Conservation (phyloP, 2,113 vertebrate genomes). For the Cyrtonyx montezumae region DNA sequence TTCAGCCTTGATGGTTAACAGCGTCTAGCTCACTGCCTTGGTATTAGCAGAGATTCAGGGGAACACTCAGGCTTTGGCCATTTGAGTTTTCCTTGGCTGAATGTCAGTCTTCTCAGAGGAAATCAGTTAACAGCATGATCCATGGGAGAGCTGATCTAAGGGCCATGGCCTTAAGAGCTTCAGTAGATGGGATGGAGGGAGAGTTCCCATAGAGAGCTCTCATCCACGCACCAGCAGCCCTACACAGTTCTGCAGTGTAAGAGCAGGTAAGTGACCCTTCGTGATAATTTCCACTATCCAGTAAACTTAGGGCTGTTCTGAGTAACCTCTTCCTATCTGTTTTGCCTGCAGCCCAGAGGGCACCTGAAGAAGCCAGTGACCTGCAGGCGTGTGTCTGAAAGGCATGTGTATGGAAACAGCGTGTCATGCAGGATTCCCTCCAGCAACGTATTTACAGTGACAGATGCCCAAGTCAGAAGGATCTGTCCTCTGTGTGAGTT, state of each 20-base stretch:
- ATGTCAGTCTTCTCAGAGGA: not conserved
- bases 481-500: not conserved
- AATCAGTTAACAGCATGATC: not conserved
- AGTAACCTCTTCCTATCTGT: fast-evolving
- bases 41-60: not conserved
- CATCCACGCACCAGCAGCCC: not conserved
- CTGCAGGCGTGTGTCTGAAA: not conserved
- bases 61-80: not conserved
- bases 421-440: not conserved
- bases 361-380: not conserved
- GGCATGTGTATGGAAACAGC: not conserved
- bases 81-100: not conserved
- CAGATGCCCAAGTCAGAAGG: not conserved
- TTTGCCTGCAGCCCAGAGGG: not conserved
- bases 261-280: not conserved
- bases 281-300: not conserved
- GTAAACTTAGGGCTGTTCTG: not conserved
- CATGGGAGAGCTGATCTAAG: not conserved
- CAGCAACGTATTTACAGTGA: not conserved
- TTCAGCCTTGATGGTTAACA: not conserved
- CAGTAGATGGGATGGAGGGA: fast-evolving
- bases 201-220: not conserved
- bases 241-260: not conserved
- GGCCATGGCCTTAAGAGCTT: not conserved
- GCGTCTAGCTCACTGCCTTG: not conserved